These are phyloP conservation scores for Toxonevra muliebris DNA, from an alignment of 2,888 invertebrate genomes.

Conservation along the genomic window DNA sequence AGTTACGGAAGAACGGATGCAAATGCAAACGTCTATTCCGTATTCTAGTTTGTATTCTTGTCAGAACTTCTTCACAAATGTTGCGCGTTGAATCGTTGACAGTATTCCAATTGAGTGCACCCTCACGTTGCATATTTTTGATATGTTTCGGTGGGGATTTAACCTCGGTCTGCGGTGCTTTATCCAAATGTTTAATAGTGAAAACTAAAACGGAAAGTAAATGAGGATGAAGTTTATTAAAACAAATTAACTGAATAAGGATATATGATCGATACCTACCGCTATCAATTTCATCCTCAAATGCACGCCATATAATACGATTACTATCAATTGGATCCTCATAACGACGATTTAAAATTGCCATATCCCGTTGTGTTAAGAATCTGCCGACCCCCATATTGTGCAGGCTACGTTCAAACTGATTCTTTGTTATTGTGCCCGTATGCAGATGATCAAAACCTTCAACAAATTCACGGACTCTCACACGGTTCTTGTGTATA, in stretches of 20 bases:
- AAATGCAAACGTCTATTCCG: constrained; percentile 72
- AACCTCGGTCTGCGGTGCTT: constrained; percentile 71
- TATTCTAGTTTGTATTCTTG: constrained; percentile 72
- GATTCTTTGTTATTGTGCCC: constrained; percentile 75
- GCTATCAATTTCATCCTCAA: constrained; percentile 81
- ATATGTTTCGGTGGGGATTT: constrained; percentile 69
- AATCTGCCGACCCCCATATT: constrained; percentile 72
- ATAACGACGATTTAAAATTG: constrained; percentile 74
- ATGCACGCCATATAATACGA: constrained; percentile 78
- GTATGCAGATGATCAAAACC: constrained; percentile 76
- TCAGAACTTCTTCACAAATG: constrained; percentile 71
- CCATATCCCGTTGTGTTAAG: constrained; percentile 72
- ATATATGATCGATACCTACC: constrained; percentile 65
- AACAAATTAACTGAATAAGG: constrained; percentile 2
- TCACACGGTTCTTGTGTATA: constrained; percentile 71
- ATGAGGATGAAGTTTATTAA: background rate
- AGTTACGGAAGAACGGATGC: constrained; percentile 75
- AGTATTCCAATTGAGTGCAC: constrained; percentile 67
- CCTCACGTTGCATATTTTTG: constrained; percentile 65
- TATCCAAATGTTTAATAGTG: constrained; percentile 74
- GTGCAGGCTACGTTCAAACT: constrained; percentile 77
- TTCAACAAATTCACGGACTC: constrained; percentile 76
- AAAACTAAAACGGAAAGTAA: constrained; percentile 66
- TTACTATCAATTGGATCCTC: constrained; percentile 75
- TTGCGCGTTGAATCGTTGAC: constrained; percentile 63